Evolutionary conservation across 92 coral and sea anemone species (phyloP).

Genomic region (Muricea muricata): DNA sequence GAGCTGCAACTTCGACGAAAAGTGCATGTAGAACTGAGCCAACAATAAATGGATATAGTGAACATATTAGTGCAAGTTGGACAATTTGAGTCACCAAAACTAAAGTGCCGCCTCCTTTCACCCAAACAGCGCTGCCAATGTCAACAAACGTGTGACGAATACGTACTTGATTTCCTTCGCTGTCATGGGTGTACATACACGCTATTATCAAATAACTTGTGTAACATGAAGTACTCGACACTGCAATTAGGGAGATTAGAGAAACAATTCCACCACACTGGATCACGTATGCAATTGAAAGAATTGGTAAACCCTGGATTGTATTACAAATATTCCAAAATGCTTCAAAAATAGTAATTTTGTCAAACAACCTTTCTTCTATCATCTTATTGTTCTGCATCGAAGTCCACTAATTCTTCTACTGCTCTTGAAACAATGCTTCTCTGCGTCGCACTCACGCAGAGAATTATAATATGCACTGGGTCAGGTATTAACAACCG

Average conservation of each 20-base stretch:
- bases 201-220: slow-evolving; percentile 82
- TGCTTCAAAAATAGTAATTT: slow-evolving; percentile 81
- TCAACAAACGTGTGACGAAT: slow-evolving; percentile 83
- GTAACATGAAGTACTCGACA: slow-evolving; percentile 86
- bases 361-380: slow-evolving; percentile 25
- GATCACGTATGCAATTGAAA: slow-evolving; percentile 90
- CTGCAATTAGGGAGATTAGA: slow-evolving; percentile 67
- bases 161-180: slow-evolving; percentile 64
- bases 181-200: slow-evolving; percentile 77
- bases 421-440: no score
- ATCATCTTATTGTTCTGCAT: slow-evolving; percentile 31
- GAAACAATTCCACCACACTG: slow-evolving; percentile 85
- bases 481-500: background rate
- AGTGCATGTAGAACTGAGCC: slow-evolving; percentile 80
- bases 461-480: background rate
- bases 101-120: slow-evolving; percentile 72
- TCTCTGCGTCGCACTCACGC: background rate
- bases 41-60: slow-evolving; percentile 88
- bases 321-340: slow-evolving; percentile 99
- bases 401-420: no score
- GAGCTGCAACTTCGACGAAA: slow-evolving; percentile 61
- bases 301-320: slow-evolving; percentile 95
- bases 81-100: slow-evolving; percentile 79
- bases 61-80: slow-evolving; percentile 76
- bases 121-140: slow-evolving; percentile 79